Evolutionary conservation across 2,113 vertebrate genomes (phyloP).

Genomic region (Cyphomyrus plagiostoma): DNA sequence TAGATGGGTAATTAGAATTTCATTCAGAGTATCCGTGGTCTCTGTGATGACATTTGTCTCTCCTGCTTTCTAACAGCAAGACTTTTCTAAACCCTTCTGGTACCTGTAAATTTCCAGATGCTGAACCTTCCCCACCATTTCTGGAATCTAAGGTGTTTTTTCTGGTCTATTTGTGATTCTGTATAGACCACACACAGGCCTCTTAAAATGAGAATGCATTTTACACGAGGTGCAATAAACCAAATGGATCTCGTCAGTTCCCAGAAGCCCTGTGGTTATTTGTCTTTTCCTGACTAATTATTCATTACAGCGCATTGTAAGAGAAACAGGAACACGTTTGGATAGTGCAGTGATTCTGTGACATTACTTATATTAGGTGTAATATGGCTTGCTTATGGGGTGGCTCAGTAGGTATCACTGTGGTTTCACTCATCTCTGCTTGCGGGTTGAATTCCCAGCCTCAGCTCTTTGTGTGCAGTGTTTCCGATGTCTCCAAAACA

Average conservation of each 20-base stretch:
- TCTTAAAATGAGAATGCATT: slow-evolving; percentile 64
- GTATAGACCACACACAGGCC: slow-evolving; percentile 51
- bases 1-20: background rate
- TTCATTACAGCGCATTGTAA: slow-evolving; percentile 60
- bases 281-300: slow-evolving; percentile 61
- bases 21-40: background rate
- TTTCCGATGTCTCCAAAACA: background rate
- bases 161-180: slow-evolving; percentile 58
- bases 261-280: slow-evolving; percentile 45
- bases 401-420: background rate
- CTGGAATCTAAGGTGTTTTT: slow-evolving; percentile 41
- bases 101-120: slow-evolving; percentile 27
- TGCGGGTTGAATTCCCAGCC: background rate
- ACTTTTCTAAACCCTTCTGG: slow-evolving; percentile 21
- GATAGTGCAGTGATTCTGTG: slow-evolving; percentile 35
- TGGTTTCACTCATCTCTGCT: background rate
- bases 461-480: background rate
- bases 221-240: slow-evolving; percentile 65
- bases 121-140: background rate
- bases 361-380: background rate
- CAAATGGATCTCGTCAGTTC: slow-evolving; percentile 61
- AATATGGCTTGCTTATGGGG: background rate
- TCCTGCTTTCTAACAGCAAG: background rate
- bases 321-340: slow-evolving; percentile 44
- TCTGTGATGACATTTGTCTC: background rate